phyloP scores from a whole-genome alignment of 2,888 invertebrate species.

The Phalera bucephala region DNA sequence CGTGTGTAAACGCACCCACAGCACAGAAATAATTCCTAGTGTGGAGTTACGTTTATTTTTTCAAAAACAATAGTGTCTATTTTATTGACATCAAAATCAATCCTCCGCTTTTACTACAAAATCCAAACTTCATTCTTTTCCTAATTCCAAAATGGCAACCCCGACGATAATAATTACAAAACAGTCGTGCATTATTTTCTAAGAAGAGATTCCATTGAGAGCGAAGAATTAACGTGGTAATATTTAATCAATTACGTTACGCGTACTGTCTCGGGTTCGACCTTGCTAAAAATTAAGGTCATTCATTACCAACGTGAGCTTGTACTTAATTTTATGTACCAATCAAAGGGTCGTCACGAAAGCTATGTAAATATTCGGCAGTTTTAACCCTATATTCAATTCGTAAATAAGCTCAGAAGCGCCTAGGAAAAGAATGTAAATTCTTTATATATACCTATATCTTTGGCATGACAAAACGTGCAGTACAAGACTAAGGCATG shows the following conservation, averaged over 20 bases:
- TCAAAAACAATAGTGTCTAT: constrained; percentile 3
- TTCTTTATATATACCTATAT: no score
- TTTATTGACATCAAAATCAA: constrained; percentile 2
- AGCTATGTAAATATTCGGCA: no score
- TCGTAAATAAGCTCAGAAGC: no score
- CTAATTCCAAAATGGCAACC: background rate
- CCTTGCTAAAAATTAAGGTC: background rate
- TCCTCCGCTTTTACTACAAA: no score
- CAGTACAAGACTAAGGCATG: no score
- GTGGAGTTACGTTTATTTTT: constrained; percentile 13
- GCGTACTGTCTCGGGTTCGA: background rate
- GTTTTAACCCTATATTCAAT: no score
- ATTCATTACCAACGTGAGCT: background rate
- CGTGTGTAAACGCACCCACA: no score
- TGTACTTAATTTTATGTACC: no score
- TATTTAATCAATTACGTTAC: background rate
- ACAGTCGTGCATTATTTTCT: background rate
- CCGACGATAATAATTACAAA: background rate
- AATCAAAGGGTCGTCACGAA: no score
- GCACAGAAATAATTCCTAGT: background rate
- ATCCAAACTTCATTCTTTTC: no score
- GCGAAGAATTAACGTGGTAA: background rate
- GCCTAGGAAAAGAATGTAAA: no score
- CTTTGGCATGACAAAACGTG: no score
- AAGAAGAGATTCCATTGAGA: background rate